Evolutionary conservation across 1,140 invertebrate species (phyloP).

Genomic region (Diachasmimorpha longicaudata): DNA sequence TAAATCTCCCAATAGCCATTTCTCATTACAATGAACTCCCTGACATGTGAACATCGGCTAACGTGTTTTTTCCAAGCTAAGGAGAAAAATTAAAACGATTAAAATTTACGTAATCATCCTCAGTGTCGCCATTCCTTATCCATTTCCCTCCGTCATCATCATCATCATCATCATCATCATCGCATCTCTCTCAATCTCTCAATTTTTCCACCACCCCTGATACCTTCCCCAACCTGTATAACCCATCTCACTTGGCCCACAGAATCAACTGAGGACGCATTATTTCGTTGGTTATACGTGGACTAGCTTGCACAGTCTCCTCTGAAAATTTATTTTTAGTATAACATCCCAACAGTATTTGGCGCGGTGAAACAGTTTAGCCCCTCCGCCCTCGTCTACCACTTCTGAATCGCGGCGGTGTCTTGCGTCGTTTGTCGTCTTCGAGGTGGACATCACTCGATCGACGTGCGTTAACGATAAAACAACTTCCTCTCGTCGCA

Average conservation of each 20-base stretch:
- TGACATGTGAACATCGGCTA: too few species aligned
- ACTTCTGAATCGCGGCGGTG: slow-evolving; percentile 32
- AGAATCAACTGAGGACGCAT: slow-evolving; percentile 33
- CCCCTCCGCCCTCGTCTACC: slow-evolving; percentile 35
- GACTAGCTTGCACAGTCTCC: slow-evolving; percentile 15
- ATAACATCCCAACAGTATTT: slow-evolving; percentile 44
- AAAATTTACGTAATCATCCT: slow-evolving; percentile 27
- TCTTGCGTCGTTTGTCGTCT: slow-evolving; percentile 30
- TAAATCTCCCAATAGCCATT: too few species aligned
- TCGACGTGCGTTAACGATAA: neutral
- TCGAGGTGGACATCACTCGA: slow-evolving; percentile 27
- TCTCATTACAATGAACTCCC: too few species aligned
- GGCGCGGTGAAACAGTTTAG: slow-evolving; percentile 45
- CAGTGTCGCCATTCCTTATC: slow-evolving; percentile 13
- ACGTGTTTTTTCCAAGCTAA: neutral
- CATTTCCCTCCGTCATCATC: slow-evolving; percentile 18
- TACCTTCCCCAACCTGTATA: slow-evolving; percentile 6
- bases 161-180: slow-evolving; percentile 8
- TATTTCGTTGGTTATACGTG: slow-evolving; percentile 30
- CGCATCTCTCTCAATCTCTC: neutral
- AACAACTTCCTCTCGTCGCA: neutral
- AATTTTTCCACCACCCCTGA: neutral
- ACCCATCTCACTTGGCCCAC: slow-evolving; percentile 5
- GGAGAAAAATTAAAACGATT: neutral
- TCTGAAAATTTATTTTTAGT: slow-evolving; percentile 54